Base-by-base conservation (phyloP, 1,140 invertebrate genomes). In the Macrobrachium nipponense region DNA sequence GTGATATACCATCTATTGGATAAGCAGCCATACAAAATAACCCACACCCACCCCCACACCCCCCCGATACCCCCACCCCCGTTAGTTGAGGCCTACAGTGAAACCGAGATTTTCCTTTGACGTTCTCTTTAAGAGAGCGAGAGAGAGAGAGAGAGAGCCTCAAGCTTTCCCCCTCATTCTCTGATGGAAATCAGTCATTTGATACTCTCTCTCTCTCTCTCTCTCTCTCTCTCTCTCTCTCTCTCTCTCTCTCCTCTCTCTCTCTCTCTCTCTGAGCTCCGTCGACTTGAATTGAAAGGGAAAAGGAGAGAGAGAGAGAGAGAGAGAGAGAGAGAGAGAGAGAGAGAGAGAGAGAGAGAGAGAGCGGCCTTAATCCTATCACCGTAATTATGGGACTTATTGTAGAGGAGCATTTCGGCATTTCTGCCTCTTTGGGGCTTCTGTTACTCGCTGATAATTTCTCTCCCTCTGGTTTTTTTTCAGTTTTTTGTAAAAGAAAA, bases 241-340 rank as follows among this genome's bases (percentile, higher is more conserved):
- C 76, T 79, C 58, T 62, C 76, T 62, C 76, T 79, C 76, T 79
- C 76, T 79, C 76, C 76, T 79, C 76, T 79, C 76, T 79, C 76
- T 79, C 76, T 79, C 68, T 72, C 73, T 77, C 75, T 77, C 75
- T 77, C 75, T 77, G 36, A 51, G 36, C 58, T 51, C 58, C 75
- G 43, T 51, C 58, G 36, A 44, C 70, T 73, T 51, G 18, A 14
- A 76, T 20, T 10, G 27, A 76, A 51, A 59, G 76, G 23, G 18
- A 75, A 6, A 61, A 23, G 58, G 14, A 60, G 76, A 60, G 76
- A 78, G 76, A 60, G 76, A 78, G 76, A 60, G 76, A 78, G 76
- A 60, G 76, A 78, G 76, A 60, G 76, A 78, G 76, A 60, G 76
- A 78, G 76, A 60, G 76, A 78, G 76, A 60, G 76, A 78, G 76